Evolutionary conservation across 2,797 vertebrate species (phyloP).

Genomic region (Ctenosaura bakeri): DNA sequence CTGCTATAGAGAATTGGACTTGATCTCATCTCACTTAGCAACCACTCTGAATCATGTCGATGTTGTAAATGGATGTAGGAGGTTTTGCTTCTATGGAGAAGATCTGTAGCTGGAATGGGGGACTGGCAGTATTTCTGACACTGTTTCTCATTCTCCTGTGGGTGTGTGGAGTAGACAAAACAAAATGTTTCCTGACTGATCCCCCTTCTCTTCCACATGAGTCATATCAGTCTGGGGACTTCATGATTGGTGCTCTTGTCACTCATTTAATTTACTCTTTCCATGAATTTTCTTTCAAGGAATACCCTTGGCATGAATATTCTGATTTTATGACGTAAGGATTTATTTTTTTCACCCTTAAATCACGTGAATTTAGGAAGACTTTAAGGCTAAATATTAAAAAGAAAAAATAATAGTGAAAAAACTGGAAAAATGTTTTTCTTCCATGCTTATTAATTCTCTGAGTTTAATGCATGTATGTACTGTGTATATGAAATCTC

Average conservation of each 20-base stretch:
- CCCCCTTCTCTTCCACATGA: background rate
- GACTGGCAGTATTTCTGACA: fast-evolving
- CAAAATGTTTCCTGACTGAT: background rate
- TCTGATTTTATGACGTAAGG: background rate
- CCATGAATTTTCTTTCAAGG: background rate
- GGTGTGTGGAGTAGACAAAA: background rate
- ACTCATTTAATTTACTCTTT: background rate
- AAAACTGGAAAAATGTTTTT: too few species aligned
- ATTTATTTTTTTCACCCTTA: background rate
- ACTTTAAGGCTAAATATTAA: too few species aligned
- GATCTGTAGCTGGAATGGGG: background rate
- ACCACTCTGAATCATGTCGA: too few species aligned
- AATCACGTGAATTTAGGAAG: too few species aligned
- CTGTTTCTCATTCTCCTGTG: background rate
- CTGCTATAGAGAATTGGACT: too few species aligned
- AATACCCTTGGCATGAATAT: background rate
- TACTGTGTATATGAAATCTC: too few species aligned
- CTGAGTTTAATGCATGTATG: too few species aligned
- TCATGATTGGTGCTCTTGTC: background rate
- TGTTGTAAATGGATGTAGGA: background rate
- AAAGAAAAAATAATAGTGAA: too few species aligned
- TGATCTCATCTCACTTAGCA: too few species aligned
- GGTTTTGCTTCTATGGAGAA: background rate
- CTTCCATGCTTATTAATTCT: too few species aligned
- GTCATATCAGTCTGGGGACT: background rate